A percentile compares a stretch with the other conserved stretches of the same genome.
These are phyloP conservation scores for Athene noctua DNA, from an alignment of 2,113 vertebrate genomes.

Conservation along the genomic window DNA sequence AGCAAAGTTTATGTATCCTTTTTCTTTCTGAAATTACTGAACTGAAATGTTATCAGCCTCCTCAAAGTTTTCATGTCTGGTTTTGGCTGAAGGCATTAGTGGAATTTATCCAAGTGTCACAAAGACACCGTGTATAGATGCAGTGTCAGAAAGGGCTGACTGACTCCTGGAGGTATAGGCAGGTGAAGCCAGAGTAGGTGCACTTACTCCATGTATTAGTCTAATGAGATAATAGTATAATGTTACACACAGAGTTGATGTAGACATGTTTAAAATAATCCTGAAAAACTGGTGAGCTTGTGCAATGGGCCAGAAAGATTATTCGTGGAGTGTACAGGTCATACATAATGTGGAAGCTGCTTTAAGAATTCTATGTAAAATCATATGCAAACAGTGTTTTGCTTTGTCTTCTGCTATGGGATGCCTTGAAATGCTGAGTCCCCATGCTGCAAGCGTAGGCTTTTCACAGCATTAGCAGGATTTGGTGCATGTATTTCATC, in stretches of 20 bases:
- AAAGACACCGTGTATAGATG: neutral
- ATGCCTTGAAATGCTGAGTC: neutral
- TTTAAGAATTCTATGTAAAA: neutral
- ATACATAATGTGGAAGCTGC: neutral
- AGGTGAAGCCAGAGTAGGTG: neutral
- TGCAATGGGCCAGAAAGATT: neutral
- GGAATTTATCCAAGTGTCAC: neutral
- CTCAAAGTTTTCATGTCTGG: neutral
- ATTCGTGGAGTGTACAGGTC: neutral
- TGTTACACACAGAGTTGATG: neutral
- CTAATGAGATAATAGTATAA: fast-evolving
- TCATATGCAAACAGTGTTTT: neutral
- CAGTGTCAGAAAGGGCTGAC: neutral
- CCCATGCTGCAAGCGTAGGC: fast-evolving
- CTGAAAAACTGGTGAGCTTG: neutral
- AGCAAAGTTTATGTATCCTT: neutral
- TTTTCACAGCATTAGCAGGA: neutral
- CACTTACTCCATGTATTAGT: neutral
- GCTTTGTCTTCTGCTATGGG: neutral
- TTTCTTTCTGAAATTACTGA: neutral
- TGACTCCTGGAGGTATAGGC: neutral
- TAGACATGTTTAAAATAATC: neutral
- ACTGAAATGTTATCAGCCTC: neutral
- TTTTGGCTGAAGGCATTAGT: neutral
- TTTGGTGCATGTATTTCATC: neutral